phyloP scores from a whole-genome alignment of 2,113 vertebrate genomes.

The Cynocephalus volans region DNA sequence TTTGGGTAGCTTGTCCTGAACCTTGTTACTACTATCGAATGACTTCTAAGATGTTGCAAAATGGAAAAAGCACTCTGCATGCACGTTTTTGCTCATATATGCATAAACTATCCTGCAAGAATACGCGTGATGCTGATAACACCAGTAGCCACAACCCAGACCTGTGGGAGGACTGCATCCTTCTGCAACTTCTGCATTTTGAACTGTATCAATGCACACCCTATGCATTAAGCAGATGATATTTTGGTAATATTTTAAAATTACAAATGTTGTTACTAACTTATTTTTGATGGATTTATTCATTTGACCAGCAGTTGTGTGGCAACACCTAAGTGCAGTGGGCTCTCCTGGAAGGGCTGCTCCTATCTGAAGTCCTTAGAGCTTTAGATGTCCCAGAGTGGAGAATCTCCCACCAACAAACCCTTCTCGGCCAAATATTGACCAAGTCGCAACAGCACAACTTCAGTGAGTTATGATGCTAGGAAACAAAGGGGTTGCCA shows the following conservation, averaged over 20 bases:
- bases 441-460: background rate
- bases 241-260: background rate
- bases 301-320: background rate
- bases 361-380: background rate
- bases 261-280: background rate
- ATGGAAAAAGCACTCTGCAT: background rate
- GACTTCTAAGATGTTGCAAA: background rate
- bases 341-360: background rate
- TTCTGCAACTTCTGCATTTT: background rate
- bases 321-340: background rate
- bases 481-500: background rate
- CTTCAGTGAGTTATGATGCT: too few species aligned
- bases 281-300: background rate
- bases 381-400: background rate
- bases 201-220: background rate
- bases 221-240: too few species aligned
- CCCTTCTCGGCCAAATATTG: background rate
- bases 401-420: background rate
- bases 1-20: background rate
- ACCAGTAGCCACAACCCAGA: too few species aligned
- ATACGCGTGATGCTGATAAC: rapidly evolving
- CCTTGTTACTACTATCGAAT: background rate
- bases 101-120: background rate
- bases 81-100: background rate
- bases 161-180: background rate